These are phyloP conservation scores for Rhabdophis nuchalis DNA, from an alignment of 2,797 vertebrate species.

Conservation along the genomic window DNA sequence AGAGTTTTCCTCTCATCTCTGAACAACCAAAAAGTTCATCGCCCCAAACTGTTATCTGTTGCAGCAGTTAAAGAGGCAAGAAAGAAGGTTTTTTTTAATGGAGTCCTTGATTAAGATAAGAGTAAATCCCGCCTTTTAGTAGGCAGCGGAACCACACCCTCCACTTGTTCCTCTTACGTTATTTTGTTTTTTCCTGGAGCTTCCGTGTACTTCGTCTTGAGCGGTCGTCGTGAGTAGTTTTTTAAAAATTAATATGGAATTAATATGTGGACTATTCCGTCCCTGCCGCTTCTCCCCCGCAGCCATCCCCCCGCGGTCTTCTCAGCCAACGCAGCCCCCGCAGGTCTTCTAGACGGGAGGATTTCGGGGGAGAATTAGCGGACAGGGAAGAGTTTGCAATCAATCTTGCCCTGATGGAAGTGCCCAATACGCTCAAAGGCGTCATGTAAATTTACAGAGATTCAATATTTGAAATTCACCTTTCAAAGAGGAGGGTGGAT, in stretches of 20 bases:
- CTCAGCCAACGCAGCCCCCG: not conserved
- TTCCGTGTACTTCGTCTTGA: not conserved
- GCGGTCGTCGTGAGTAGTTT: not conserved
- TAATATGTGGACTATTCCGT: not conserved
- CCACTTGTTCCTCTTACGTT: not conserved
- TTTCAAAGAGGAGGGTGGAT: not conserved
- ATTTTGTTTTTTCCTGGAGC: not conserved
- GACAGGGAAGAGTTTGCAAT: not conserved
- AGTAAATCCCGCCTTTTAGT: not conserved
- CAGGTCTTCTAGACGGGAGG: not conserved
- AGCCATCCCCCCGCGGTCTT: not conserved
- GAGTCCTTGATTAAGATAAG: not conserved
- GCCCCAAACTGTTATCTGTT: not conserved
- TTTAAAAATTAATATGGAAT: not conserved
- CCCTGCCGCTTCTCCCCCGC: not conserved
- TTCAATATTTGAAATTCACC: not conserved
- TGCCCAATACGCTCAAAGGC: not conserved
- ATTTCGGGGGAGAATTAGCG: not conserved
- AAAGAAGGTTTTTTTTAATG: not conserved
- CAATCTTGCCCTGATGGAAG: not conserved
- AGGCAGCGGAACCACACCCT: not conserved
- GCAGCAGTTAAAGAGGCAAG: not conserved
- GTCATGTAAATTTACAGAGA: not conserved
- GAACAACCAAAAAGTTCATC: not conserved
- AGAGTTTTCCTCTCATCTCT: not conserved